Evolutionary conservation across 1,140 invertebrate genomes (phyloP).

Genomic region (Pseudoatta argentina): DNA sequence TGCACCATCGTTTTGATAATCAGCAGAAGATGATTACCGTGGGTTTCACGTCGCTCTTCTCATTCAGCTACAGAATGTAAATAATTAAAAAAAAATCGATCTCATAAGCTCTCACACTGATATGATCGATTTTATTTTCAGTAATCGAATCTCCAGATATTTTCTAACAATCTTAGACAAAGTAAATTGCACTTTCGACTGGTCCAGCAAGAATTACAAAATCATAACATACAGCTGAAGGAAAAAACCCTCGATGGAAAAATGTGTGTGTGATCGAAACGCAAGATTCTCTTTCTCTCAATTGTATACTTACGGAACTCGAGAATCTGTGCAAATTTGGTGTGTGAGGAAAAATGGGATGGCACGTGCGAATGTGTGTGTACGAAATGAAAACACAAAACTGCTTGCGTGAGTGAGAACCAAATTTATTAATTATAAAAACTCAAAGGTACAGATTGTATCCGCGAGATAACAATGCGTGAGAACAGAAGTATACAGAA

Average conservation of each 20-base stretch:
- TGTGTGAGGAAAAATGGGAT: constrained; percentile 1
- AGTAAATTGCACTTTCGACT: neutral
- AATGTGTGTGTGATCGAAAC: neutral
- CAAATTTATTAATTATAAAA: constrained; percentile 42
- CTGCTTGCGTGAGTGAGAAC: constrained; percentile 3
- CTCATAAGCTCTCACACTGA: neutral
- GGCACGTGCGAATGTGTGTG: neutral
- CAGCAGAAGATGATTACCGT: constrained; percentile 43
- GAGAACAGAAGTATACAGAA: constrained; percentile 47
- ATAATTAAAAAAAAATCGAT: neutral
- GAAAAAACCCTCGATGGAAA: neutral
- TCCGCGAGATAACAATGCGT: constrained; percentile 19
- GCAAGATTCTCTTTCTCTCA: neutral
- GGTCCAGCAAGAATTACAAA: neutral
- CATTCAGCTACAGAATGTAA: neutral
- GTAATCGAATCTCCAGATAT: neutral
- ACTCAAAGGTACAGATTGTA: constrained; percentile 32
- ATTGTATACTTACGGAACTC: constrained; percentile 38
- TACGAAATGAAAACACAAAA: constrained; percentile 55
- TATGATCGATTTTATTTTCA: neutral
- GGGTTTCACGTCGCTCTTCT: constrained; percentile 26
- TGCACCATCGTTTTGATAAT: constrained; percentile 71
- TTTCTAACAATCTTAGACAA: neutral
- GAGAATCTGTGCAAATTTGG: constrained; percentile 36
- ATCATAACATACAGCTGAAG: neutral